Base-by-base conservation (phyloP, 2,113 vertebrate genomes). In the Cepphus grylle region DNA sequence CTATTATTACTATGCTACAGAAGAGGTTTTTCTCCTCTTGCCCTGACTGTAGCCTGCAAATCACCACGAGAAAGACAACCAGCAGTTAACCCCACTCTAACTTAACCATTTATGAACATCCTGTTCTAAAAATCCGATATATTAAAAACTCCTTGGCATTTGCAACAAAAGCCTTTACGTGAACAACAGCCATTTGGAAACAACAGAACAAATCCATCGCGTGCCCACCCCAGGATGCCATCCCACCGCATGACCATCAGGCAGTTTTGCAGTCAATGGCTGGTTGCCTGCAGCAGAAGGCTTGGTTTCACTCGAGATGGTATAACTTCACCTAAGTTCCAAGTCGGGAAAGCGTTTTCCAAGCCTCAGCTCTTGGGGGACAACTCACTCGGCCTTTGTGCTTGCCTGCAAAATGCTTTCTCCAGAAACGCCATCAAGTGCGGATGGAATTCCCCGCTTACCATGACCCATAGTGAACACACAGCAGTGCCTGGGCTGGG, bases 1-100 rank as follows among this genome's bases (percentile, higher is more conserved):
- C 76, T 88, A 82, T 88, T 94, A 82, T 25, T 94, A 81, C 74
- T 27, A 9, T 20, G 67, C 80, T 83, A 52, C 88, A 56, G 29
- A 56, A n/a, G 4, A 93, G 74, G 55, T n/a, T 95, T 66, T 87
- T 84, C 70, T 90, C 53, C 62, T 86, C 62, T 36, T 89, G 94
- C 86, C 84, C 94, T 11, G 11, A 12, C 84, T 40, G 26, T 11
- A 82, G 78, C 71, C 86, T 85, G 83, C 67, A 87, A 82, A 80
- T 70, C 84, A 53, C 58, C 2, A 1, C 1, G 2, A 77, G 42
- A 81, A 69, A 70, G 21, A n/a, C 74, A 81, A 23, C 40, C 55
- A 67, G 53, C 61, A n/a, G 65, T 49, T 94, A 43, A 50, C 18
- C 26, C 23, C 29, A 3, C 53, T 90, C 14, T 8, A 27, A 18